Evolutionary conservation across 2,113 vertebrate species (phyloP), one percentile per base, ranked within the genome.

Genomic region (Callipepla squamata): DNA sequence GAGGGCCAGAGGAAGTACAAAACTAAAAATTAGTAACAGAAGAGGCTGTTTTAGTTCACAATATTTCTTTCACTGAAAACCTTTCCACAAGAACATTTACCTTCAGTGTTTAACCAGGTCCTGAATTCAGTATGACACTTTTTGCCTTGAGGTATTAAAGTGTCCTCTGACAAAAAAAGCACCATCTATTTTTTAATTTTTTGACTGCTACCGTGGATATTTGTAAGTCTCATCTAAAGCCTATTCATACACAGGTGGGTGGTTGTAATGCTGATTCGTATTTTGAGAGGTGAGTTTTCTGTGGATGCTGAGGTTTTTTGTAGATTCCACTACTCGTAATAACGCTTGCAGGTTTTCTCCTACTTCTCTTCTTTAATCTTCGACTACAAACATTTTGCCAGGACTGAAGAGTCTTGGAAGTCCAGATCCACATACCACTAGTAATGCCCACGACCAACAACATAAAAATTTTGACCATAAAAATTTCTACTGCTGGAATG

Each of bases 391-490:
- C 98, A 3, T 98, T 98, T 96, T 99, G 99, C 99, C 99, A 99
- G 19, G 99, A 99, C 81, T 99, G 99, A 89, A 99, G 97, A 0
- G 99, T 99, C 97, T 99, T 99, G 85, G 99, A 99, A 45, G 99
- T 99, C 99, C 99, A 99, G 96, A 99, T 98, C 99, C 99, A 99
- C 98, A 99, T 98, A 48, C 99, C 99, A 23, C 99, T 99, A 32
- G 99, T 99, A 96, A 99, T 99, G 76, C 99, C 99, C 96, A 99
- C 99, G 68, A 99, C 98, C 92, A 99, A 81, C 47, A 99, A 96
- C 99, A 99, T 99, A 94, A 99, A 99, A 61, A 99, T 98, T 97
- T 99, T 99, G 58, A 99, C 98, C 99, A 99, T 98, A 96, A 99
- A 99, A 92, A 99, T 98, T 97, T 99, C 99, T 77, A 99, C 98